Base-by-base conservation (phyloP, 2,113 vertebrate genomes). In the Vidua chalybeata region DNA sequence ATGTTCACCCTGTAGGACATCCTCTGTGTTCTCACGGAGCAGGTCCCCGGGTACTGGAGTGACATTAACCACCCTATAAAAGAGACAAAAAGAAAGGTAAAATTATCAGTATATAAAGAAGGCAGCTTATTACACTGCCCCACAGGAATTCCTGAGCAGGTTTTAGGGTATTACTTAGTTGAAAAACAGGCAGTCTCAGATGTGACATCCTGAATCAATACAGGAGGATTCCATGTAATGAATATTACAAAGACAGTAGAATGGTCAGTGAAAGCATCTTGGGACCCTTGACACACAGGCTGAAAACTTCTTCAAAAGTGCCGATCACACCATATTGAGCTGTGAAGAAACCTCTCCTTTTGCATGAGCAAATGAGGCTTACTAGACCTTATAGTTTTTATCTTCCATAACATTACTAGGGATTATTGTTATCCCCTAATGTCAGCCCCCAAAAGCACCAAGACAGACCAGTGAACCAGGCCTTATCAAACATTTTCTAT, bases 1-100 rank as follows among this genome's bases (percentile, higher is more conserved):
- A 94, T 99, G 99, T 96, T 99, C 99, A 39, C 99, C 99, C 97
- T 99, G 99, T 6, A 99, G 97, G 93, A 99, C 99, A 16, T 99
- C 99, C 46, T 99, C 99, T 0, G 99, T 99, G 97, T 99, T 99
- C 97, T 99, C 99, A 61, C 99, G 98, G 94, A 99, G 98, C 72
- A 98, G 96, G 89, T 99, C 99, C 54, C 99, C 99, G 0, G 99
- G 99, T 48, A 99, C 98, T 0, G 99, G 98, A 5, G 99, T 99
- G 95, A 99, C 98, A 9, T 99, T 99, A 73, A 99, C 98, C 95
- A 99, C 99, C 84, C 99, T 99, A 39, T 0, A 37, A 67, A 52
- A 77, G 48, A 91, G 59, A 80, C 16, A 92, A 48, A 49, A 62
- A 90, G 33, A 75, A 73, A 78, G 26, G 28, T 43, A 55, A 83